Evolutionary conservation across 2,888 invertebrate species (phyloP).

Genomic region (Tipula lateralis): DNA sequence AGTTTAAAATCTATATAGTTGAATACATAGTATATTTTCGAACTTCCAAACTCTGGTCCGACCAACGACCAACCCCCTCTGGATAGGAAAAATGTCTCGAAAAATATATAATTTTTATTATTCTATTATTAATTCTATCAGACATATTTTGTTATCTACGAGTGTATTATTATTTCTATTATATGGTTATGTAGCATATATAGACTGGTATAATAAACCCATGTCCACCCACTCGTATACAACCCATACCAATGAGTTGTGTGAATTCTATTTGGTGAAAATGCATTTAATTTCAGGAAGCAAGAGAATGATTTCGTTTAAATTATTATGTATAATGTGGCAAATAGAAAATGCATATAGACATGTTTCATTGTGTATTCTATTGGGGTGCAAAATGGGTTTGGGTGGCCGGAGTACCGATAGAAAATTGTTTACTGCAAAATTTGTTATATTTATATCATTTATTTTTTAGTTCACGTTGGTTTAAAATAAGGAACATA

Average conservation of each 20-base stretch:
- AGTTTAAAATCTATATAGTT: background rate
- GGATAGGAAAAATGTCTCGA: background rate
- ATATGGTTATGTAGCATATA: background rate
- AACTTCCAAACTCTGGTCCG: background rate
- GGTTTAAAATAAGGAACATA: too few species aligned
- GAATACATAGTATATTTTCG: background rate
- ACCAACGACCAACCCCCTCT: background rate
- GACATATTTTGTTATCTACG: conserved; percentile 4
- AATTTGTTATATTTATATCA: too few species aligned
- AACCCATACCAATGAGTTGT: background rate
- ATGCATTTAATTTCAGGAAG: conserved; percentile 19
- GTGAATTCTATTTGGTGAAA: conserved; percentile 3
- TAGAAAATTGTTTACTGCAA: background rate
- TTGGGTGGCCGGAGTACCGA: background rate
- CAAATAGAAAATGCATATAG: background rate
- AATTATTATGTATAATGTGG: background rate
- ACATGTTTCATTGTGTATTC: background rate
- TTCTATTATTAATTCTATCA: conserved; percentile 24
- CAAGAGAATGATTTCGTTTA: conserved; percentile 19
- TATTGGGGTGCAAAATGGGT: background rate
- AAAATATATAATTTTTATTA: conserved; percentile 4
- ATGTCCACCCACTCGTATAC: too few species aligned
- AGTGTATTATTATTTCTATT: background rate
- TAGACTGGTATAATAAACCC: too few species aligned
- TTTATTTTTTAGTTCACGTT: too few species aligned